Conservation (phyloP, 1,140 invertebrate species). For the Asobara japonica region DNA sequence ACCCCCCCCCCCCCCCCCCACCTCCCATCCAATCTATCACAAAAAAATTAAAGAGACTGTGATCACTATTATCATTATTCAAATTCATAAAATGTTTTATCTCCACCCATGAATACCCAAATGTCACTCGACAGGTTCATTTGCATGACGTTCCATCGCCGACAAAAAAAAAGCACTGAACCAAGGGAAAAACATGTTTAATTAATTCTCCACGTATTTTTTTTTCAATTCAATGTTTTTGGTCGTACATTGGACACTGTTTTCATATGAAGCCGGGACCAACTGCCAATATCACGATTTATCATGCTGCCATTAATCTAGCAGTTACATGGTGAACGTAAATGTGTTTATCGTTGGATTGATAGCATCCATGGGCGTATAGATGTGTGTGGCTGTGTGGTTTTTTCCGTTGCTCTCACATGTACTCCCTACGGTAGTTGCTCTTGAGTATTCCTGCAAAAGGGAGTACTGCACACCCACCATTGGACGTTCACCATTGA, state of each 20-base stretch:
- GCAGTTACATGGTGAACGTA: background rate
- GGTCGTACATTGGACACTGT: background rate
- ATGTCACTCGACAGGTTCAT: background rate
- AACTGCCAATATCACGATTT: constrained; percentile 17
- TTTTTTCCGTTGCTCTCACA: background rate
- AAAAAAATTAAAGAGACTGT: no score
- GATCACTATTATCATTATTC: no score
- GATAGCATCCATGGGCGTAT: background rate
- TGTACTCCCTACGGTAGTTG: background rate
- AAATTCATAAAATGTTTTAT: background rate
- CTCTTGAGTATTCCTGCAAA: no score
- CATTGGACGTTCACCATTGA: background rate
- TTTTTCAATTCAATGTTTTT: background rate
- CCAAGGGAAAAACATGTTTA: background rate
- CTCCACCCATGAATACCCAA: background rate
- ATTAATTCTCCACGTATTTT: background rate
- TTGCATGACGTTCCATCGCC: no score
- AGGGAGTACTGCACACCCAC: no score
- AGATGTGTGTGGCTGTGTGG: background rate
- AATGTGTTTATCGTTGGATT: constrained; percentile 6
- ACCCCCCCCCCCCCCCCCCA: no score
- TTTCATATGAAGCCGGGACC: background rate
- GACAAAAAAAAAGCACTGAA: background rate
- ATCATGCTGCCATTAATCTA: constrained; percentile 8
- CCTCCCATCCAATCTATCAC: no score